A percentile compares a stretch with the other conserved stretches of the same genome.
Conservation (phyloP, 2,797 vertebrate species). For the Lophotriccus pileatus region DNA sequence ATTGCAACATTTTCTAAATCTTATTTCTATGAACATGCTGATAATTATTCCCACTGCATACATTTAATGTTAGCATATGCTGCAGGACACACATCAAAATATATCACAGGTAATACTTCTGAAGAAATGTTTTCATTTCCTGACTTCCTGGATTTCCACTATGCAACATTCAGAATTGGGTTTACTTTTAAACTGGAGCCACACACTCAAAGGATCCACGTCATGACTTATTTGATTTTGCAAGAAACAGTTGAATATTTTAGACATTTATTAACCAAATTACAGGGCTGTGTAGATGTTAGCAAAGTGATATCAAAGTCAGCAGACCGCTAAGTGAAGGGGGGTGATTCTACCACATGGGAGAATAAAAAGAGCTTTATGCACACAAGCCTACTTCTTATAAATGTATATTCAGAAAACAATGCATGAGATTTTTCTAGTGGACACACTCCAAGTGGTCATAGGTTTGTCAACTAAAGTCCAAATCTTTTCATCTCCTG, state of each 20-base stretch:
- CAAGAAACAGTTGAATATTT: not conserved
- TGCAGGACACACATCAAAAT: not conserved
- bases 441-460: not conserved
- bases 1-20: not conserved
- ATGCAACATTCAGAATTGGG: not conserved
- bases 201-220: not conserved
- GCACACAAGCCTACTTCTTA: not conserved
- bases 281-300: not conserved
- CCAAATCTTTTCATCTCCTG: constrained; percentile 15
- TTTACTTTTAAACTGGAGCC: not conserved
- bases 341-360: not conserved
- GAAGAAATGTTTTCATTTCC: not conserved
- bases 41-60: not conserved
- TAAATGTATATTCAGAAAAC: not conserved
- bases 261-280: constrained; percentile 27
- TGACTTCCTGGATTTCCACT: not conserved
- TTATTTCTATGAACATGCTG: not conserved
- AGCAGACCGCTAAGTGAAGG: not conserved
- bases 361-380: not conserved
- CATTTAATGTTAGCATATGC: not conserved
- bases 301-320: not conserved
- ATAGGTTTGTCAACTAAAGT: not conserved
- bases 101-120: not conserved
- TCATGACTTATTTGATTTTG: not conserved
- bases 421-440: not conserved